Base-by-base conservation (phyloP, 2,113 vertebrate genomes). In the Boulengeromyrus knoepffleri region DNA sequence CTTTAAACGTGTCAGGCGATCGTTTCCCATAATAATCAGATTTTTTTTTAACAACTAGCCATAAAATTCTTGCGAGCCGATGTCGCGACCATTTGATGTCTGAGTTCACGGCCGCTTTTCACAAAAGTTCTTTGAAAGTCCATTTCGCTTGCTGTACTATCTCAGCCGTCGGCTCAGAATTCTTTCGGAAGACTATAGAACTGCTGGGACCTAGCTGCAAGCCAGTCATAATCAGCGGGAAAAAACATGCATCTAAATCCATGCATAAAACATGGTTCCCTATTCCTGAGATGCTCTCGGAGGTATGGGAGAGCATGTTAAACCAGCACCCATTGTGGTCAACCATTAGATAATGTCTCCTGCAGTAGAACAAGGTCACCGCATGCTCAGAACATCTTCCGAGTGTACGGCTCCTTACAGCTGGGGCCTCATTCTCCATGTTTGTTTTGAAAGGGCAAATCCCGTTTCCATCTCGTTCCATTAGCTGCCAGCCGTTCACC, bases 391-490 rank as follows among this genome's bases (percentile, higher is more conserved):
- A 91, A 58, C n/a, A 91, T 90, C 91, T 83, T 62, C 90, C 88
- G 84, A 31, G 27, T 90, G 89, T 85, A 21, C 42, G 49, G 90
- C 91, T 91, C 91, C 91, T 92, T 92, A 90, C 94, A 94, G 88
- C 66, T 90, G 4, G 88, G 90, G 92, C 88, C 74, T 90, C 91
- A 89, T 95, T 94, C 92, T 93, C 92, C 90, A 88, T 97, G 97
- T 97, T 98, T 98, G 97, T 98, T 98, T 98, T 97, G 97, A 97
- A 97, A 97, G 97, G 97, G 97, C 95, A 96, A 97, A 97, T 97
- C 97, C 97, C 93, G 93, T 97, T 97, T 96, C 97, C 98, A 97
- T 98, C 97, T 97, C 95, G 95, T 96, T 97, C 98, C 98, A 99
- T 99, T 99, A 98, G 97, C 96, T 96, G 97, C 96, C 97, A 97